These are phyloP conservation scores for Thamnophis sirtalis DNA, from an alignment of 2,113 vertebrate species.

Conservation along the genomic window DNA sequence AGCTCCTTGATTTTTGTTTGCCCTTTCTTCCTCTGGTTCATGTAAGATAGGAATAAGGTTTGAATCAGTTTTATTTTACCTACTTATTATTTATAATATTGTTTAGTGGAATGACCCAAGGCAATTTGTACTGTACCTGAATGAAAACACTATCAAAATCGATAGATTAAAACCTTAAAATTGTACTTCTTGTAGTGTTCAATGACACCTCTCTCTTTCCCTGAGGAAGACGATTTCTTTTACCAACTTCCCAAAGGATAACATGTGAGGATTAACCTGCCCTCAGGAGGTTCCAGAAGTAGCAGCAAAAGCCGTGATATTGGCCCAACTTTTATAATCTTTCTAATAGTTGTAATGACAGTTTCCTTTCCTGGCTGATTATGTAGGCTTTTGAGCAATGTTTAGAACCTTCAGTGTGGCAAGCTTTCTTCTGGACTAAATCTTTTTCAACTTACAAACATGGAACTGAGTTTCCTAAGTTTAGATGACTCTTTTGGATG, in stretches of 20 bases:
- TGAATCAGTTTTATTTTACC: constrained; percentile 5
- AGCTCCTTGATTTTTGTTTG: not conserved
- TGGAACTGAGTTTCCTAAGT: not conserved
- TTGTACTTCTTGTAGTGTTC: not conserved
- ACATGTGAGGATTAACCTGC: not conserved
- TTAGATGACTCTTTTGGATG: not conserved
- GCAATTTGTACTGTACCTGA: not conserved
- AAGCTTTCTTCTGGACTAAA: not conserved
- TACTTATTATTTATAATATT: not conserved
- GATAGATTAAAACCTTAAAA: not conserved
- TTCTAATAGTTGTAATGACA: not conserved
- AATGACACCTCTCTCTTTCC: not conserved
- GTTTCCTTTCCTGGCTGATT: not conserved
- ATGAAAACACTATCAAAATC: not conserved
- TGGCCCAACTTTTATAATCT: not conserved
- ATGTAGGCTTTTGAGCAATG: not conserved
- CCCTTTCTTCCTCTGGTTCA: not conserved
- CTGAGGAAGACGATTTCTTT: not conserved
- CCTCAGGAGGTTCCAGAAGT: not conserved
- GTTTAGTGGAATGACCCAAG: not conserved
- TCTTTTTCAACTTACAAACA: not conserved
- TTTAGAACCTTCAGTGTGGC: not conserved
- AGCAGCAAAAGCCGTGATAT: not conserved
- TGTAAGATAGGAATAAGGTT: not conserved
- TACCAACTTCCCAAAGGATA: not conserved